A percentile compares a stretch with the other conserved stretches of the same genome.
Evolutionary conservation across 2,113 vertebrate species (phyloP).

Genomic region (Cepphus grylle): DNA sequence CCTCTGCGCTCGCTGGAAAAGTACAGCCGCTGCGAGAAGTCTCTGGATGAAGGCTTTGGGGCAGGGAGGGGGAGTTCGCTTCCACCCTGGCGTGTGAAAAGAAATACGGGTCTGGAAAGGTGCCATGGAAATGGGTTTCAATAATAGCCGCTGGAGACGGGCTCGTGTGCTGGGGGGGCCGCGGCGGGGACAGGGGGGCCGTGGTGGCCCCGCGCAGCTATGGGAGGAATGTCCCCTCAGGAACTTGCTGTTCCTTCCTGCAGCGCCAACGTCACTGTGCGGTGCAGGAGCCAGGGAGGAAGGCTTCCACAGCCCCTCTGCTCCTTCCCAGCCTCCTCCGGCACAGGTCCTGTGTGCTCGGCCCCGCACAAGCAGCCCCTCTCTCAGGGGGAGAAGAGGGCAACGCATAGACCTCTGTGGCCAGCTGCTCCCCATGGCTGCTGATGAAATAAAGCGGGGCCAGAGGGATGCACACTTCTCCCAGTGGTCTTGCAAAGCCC

Average conservation of each 20-base stretch:
- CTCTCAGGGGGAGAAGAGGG: neutral
- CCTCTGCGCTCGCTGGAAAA: conserved; percentile 19
- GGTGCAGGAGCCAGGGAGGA: neutral
- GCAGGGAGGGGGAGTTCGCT: neutral
- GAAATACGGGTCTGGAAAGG: conserved; percentile 11
- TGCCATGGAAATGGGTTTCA: conserved; percentile 41
- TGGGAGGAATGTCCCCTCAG: conserved; percentile 70
- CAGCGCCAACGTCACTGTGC: neutral
- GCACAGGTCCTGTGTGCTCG: neutral
- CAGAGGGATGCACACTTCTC: fast-evolving
- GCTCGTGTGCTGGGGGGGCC: neutral
- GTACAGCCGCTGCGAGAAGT: conserved; percentile 7
- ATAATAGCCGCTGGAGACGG: neutral
- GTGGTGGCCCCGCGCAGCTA: neutral
- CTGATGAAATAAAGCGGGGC: fast-evolving
- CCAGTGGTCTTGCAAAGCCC: neutral
- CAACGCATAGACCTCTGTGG: fast-evolving
- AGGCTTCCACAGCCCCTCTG: neutral
- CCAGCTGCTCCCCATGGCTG: fast-evolving
- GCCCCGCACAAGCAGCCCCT: neutral
- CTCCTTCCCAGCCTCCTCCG: neutral
- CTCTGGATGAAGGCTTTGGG: neutral
- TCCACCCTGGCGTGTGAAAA: conserved; percentile 19
- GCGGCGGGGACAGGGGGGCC: neutral
- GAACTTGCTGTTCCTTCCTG: conserved; percentile 71